Conservation (phyloP, 2,797 vertebrate genomes). For the Balearica regulorum region DNA sequence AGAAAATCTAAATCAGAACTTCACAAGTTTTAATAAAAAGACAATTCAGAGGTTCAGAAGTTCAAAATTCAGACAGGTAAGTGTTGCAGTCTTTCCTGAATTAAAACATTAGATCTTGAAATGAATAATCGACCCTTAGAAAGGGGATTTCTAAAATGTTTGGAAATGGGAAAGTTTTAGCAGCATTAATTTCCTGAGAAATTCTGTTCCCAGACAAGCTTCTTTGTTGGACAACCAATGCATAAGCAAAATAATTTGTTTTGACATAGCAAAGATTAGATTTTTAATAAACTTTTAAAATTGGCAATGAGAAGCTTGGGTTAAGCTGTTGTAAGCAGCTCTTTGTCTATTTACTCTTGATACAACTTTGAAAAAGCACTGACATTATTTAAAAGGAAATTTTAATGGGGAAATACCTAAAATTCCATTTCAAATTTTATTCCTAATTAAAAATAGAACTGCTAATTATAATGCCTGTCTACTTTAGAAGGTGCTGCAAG, state of each 20-base stretch:
- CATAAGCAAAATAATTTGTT: background rate
- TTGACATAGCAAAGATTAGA: background rate
- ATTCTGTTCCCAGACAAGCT: background rate
- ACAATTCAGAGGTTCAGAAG: background rate
- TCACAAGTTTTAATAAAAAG: background rate
- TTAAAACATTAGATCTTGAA: background rate
- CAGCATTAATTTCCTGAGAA: background rate
- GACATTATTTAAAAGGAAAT: background rate
- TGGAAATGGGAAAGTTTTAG: background rate
- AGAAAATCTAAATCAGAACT: background rate
- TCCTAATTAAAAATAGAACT: slow-evolving; percentile 45
- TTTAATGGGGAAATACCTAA: slow-evolving; percentile 14
- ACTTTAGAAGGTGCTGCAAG: slow-evolving; percentile 35
- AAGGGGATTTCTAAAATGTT: background rate
- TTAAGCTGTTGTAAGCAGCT: background rate
- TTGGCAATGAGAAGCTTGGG: background rate
- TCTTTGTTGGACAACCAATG: background rate
- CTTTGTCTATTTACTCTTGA: background rate
- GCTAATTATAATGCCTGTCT: slow-evolving; percentile 48
- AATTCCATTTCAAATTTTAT: slow-evolving; percentile 31
- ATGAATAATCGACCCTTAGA: background rate
- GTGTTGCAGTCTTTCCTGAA: background rate
- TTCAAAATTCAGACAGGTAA: background rate
- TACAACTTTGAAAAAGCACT: background rate
- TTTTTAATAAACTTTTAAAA: background rate